Conservation (phyloP, 2,113 vertebrate species). For the Corvus moneduloides region DNA sequence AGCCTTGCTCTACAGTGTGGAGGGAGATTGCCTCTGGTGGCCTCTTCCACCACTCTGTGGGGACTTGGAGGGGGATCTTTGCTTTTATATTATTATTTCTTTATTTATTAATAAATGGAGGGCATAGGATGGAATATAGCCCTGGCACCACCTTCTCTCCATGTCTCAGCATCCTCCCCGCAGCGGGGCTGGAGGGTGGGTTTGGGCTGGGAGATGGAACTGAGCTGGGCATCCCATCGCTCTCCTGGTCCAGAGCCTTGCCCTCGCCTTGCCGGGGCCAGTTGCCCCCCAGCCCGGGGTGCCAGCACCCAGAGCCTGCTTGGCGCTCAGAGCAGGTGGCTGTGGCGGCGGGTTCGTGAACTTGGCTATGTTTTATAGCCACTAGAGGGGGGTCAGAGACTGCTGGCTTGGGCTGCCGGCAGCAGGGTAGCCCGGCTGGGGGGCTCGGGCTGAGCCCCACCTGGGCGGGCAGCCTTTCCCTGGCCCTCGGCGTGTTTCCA, state of each 20-base stretch:
- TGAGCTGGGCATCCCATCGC: neutral
- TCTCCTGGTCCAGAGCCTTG: neutral
- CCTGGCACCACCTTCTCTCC: neutral
- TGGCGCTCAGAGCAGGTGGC: neutral
- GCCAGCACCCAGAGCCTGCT: neutral
- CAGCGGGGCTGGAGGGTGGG: neutral
- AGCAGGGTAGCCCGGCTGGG: neutral
- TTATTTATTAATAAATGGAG: neutral
- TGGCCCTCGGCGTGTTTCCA: neutral
- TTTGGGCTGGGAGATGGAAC: neutral
- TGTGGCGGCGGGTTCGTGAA: conserved; percentile 25
- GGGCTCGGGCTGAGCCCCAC: neutral
- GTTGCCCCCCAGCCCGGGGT: neutral
- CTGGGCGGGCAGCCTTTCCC: neutral
- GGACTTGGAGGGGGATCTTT: neutral
- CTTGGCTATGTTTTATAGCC: conserved; percentile 61
- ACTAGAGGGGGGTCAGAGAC: conserved; percentile 65
- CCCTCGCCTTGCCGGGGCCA: neutral
- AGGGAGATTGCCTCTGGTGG: neutral
- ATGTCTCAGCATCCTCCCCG: accelerated
- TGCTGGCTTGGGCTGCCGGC: conserved; percentile 18
- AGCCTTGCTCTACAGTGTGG: accelerated
- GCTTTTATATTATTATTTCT: neutral
- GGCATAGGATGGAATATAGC: neutral
- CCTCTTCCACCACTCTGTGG: accelerated